phyloP scores from a whole-genome alignment of 2,888 invertebrate species.

The Patella ulyssiponensis region DNA sequence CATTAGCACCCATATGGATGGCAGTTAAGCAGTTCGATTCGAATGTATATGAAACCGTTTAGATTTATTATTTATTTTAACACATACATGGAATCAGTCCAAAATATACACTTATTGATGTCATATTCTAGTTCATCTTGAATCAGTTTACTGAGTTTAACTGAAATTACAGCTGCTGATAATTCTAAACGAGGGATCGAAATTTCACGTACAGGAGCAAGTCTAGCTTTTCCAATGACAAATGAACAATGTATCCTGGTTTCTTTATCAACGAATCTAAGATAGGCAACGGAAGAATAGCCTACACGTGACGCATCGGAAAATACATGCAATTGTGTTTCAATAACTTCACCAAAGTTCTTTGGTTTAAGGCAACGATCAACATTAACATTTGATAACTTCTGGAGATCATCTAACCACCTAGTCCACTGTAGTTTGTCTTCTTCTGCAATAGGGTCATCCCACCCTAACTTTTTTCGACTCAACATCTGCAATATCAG shows the following conservation, averaged over 20 bases:
- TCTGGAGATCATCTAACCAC: not conserved
- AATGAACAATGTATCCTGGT: not conserved
- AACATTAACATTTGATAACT: not conserved
- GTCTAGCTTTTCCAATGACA: not conserved
- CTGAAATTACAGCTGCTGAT: not conserved
- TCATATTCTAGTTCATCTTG: conserved; percentile 8
- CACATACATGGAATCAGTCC: conserved; percentile 2
- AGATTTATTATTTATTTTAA: not conserved
- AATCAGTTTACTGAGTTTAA: not conserved
- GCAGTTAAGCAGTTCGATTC: not conserved
- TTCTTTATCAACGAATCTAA: not conserved
- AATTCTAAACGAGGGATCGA: not conserved
- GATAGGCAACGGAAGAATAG: not conserved
- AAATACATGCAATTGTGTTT: not conserved
- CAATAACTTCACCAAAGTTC: not conserved
- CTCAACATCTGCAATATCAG: conserved; percentile 7
- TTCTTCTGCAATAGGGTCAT: conserved; percentile 5
- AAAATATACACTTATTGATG: not conserved
- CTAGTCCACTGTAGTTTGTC: not conserved
- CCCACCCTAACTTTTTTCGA: conserved; percentile 11
- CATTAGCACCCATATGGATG: not conserved
- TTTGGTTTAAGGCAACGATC: not conserved
- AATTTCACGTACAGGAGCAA: not conserved
- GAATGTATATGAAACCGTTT: conserved; percentile 11
- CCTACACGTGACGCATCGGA: not conserved